phyloP scores from a whole-genome alignment of 2,888 invertebrate species.

The Furcula furcula region DNA sequence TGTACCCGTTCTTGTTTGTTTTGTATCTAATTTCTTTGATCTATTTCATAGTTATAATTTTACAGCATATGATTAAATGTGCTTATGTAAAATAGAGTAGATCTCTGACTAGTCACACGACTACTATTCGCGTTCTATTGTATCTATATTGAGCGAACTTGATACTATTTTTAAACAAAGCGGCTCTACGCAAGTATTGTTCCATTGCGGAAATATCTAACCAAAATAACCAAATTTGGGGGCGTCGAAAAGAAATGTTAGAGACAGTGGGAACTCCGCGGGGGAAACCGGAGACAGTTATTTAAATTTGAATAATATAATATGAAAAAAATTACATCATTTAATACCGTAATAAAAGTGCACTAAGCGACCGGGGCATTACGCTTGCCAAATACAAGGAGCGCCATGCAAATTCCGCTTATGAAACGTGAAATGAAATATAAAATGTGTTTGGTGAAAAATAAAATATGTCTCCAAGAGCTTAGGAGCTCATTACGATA shows the following conservation, averaged over 20 bases:
- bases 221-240: slow-evolving; percentile 74
- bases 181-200: slow-evolving; percentile 42
- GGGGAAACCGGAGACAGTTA: slow-evolving; percentile 82
- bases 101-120: neutral
- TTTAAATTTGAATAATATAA: slow-evolving; percentile 84
- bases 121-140: neutral
- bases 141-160: neutral
- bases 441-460: slow-evolving; percentile 74
- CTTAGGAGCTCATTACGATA: slow-evolving; percentile 75
- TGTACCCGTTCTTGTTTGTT: slow-evolving; percentile 4
- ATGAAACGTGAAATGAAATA: slow-evolving; percentile 81
- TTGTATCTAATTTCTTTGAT: slow-evolving; percentile 9
- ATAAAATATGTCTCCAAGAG: slow-evolving; percentile 74
- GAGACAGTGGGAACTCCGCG: slow-evolving; percentile 64
- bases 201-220: slow-evolving; percentile 62
- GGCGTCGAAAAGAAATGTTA: slow-evolving; percentile 74
- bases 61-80: slow-evolving; percentile 2
- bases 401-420: slow-evolving; percentile 76
- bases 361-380: slow-evolving; percentile 81
- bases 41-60: slow-evolving; percentile 6
- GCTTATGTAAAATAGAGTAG: slow-evolving; percentile 3
- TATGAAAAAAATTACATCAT: slow-evolving; percentile 83
- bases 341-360: slow-evolving; percentile 83
- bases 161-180: neutral
- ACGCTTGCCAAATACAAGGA: slow-evolving; percentile 72